Evolutionary conservation across 1,140 invertebrate species (phyloP).

Genomic region (Trichonephila clavata): DNA sequence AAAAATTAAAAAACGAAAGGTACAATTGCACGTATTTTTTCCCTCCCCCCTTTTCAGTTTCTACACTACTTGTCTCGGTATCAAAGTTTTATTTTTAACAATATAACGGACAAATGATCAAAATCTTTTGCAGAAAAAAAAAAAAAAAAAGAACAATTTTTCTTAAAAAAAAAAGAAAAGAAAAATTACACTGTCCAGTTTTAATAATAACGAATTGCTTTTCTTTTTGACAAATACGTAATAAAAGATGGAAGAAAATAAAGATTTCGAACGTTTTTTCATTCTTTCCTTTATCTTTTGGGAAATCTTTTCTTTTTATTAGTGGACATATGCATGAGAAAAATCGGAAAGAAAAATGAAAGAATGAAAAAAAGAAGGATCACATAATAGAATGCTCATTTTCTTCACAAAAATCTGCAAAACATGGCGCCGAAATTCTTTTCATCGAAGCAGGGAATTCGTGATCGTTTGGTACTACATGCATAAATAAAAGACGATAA

Average conservation of each 20-base stretch:
- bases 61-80: slow-evolving; percentile 12
- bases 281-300: background rate
- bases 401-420: slow-evolving; percentile 54
- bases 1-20: slow-evolving; percentile 46
- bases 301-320: background rate
- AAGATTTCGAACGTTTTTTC: background rate
- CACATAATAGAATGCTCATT: slow-evolving; percentile 61
- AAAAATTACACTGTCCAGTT: slow-evolving; percentile 63
- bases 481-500: slow-evolving; percentile 62
- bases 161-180: background rate
- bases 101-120: slow-evolving; percentile 68
- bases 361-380: background rate
- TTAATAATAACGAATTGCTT: slow-evolving; percentile 69
- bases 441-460: slow-evolving; percentile 38
- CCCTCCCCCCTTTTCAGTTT: background rate
- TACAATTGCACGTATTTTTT: slow-evolving; percentile 66
- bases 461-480: slow-evolving; percentile 30
- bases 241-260: background rate
- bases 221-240: slow-evolving; percentile 41
- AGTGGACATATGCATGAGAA: background rate
- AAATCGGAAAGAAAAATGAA: background rate
- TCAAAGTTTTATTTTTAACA: slow-evolving; percentile 68
- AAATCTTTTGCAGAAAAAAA: background rate
- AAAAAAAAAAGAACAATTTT: background rate
- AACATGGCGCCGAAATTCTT: slow-evolving; percentile 52